These are phyloP conservation scores for Smittia sp. DNA, from an alignment of 2,888 invertebrate genomes.

Conservation along the genomic window DNA sequence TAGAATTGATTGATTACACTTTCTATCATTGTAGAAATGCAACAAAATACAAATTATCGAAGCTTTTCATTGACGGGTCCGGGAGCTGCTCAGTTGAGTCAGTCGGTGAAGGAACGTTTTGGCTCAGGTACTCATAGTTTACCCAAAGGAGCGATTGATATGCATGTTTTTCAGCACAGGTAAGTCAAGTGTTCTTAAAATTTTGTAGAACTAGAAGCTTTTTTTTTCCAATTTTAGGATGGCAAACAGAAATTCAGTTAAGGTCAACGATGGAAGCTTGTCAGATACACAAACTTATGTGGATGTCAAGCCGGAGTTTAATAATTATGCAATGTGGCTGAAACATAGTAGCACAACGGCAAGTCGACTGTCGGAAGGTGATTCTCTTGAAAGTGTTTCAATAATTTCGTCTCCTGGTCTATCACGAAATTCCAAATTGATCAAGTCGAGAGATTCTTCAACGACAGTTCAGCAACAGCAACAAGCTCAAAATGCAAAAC, in stretches of 20 bases:
- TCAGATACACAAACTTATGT: constrained; percentile 80
- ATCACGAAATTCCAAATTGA: constrained; percentile 27
- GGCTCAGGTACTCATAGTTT: constrained; percentile 80
- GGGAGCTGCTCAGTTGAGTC: constrained; percentile 83
- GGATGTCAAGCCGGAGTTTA: constrained; percentile 72
- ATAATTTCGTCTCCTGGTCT: constrained; percentile 56
- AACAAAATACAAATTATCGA: constrained; percentile 67
- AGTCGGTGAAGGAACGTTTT: constrained; percentile 78
- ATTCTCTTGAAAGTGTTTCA: constrained; percentile 79
- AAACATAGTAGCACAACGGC: constrained; percentile 76
- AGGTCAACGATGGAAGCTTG: constrained; percentile 75
- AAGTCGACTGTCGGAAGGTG: constrained; percentile 81
- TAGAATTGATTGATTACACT: constrained; percentile 12
- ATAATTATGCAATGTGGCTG: constrained; percentile 82
- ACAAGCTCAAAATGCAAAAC: constrained; percentile 58
- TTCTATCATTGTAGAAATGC: constrained; percentile 44
- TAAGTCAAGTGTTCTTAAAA: background rate
- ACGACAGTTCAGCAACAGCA: constrained; percentile 52
- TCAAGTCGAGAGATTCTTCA: constrained; percentile 26
- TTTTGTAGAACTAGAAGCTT: background rate
- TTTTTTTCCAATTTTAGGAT: constrained; percentile 48
- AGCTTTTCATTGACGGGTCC: constrained; percentile 83
- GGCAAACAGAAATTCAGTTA: constrained; percentile 56
- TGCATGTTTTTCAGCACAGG: constrained; percentile 60
- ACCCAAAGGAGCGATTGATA: constrained; percentile 69